phyloP scores from a whole-genome alignment of 92 coral and sea anemone species.

The Epizoanthus rinbou region DNA sequence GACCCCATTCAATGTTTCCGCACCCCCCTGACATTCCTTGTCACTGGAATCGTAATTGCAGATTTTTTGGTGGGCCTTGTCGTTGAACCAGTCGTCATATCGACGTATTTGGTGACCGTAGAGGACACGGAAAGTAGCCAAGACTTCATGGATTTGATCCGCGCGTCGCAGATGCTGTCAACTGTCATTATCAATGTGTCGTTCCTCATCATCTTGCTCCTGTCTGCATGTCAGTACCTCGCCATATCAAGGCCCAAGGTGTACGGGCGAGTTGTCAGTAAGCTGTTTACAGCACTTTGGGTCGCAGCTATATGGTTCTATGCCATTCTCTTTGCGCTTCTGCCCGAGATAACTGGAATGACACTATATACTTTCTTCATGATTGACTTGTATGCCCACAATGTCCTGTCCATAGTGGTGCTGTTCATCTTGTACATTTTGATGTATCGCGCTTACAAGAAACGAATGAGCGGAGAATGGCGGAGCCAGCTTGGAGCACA shows the following conservation, averaged over 20 bases:
- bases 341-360: constrained; percentile 67
- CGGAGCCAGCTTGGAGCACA: constrained; percentile 23
- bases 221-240: constrained; percentile 64
- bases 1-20: constrained; percentile 86
- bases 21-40: constrained; percentile 74
- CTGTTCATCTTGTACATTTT: constrained; percentile 57
- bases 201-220: constrained; percentile 65
- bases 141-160: constrained; percentile 19
- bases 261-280: constrained; percentile 55
- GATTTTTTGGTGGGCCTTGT: constrained; percentile 78
- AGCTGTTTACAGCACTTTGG: constrained; percentile 33
- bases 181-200: constrained; percentile 68
- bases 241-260: constrained; percentile 59
- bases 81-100: constrained; percentile 72
- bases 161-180: constrained; percentile 52
- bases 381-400: constrained; percentile 61
- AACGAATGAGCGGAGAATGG: constrained; percentile 51
- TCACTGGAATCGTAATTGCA: constrained; percentile 73
- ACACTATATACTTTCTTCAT: constrained; percentile 21
- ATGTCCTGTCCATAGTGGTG: constrained; percentile 55
- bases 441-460: constrained; percentile 58
- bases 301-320: constrained; percentile 60
- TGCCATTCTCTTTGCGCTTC: constrained; percentile 58
- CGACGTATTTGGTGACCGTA: constrained; percentile 20
- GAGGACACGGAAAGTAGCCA: background rate